Base-by-base conservation (phyloP, 2,797 vertebrate species). In the Rachycentron canadum region DNA sequence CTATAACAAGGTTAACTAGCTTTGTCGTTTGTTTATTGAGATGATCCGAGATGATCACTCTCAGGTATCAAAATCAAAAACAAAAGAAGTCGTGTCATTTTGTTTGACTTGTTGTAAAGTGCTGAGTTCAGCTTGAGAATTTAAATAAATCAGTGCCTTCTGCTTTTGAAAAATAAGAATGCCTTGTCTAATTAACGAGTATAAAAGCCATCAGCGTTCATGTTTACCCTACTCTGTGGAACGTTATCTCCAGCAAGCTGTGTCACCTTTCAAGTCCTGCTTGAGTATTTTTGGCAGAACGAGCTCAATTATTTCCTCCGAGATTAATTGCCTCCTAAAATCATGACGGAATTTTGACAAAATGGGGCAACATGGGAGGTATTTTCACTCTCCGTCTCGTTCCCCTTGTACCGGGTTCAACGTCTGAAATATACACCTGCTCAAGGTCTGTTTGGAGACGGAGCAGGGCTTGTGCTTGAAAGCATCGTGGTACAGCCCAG, bases 291-390 rank as follows among this genome's bases (percentile, higher is more conserved):
- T 88, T 89, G 84, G 81, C 76, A 84, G 84, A 87, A 84, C 80
- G 71, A 83, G 81, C 76, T 89, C 65, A 89, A 82, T 91, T 89
- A 86, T 91, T 86, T 89, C 79, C 61, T 81, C 55, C n/a, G 84
- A 84, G 90, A 93, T 91, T 83, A 92, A 93, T 88, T 89, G 84
- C 79, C 79, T 86, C 76, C 59, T 76, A 80, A 84, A 85, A 71
- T 79, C 76, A 69, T 79, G 84, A 85, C 57, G 55, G 79, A 79
- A 64, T 69, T 85, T 60, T 80, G 73, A 86, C 85, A 88, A 91
- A 88, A 81, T 89, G 82, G 88, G 86, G 58, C 83, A 86, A 73
- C 71, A 81, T 23, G 41, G 28, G 78, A 83, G 78, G 76, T 67
- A 66, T 89, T 84, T 73, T 82, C 63, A 32, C 49, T 73, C 43